Evolutionary conservation across 2,797 vertebrate genomes (phyloP).

Genomic region (Enteromius afrohamiltoni): DNA sequence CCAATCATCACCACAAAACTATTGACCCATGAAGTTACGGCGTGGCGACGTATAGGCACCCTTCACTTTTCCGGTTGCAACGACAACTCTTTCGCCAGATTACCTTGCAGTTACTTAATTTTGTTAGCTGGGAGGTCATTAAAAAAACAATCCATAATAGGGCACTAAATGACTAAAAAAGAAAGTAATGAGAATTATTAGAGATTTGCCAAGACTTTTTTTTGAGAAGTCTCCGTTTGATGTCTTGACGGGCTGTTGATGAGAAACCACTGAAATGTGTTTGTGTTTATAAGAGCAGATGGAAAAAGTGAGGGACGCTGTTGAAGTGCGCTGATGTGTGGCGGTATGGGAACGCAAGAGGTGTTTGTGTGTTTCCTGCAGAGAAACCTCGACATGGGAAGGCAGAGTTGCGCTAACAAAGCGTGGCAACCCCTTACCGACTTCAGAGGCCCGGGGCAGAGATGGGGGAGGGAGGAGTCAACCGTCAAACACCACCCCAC

Average conservation of each 20-base stretch:
- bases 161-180: too few relatives aligned
- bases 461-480: slow-evolving; percentile 14
- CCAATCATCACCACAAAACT: too few relatives aligned
- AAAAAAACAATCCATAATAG: too few relatives aligned
- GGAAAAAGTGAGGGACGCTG: background rate
- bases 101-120: too few relatives aligned
- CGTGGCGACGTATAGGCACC: too few relatives aligned
- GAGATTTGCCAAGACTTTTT: background rate
- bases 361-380: slow-evolving; percentile 68
- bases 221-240: background rate
- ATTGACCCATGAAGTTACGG: too few relatives aligned
- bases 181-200: background rate
- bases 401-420: slow-evolving; percentile 63
- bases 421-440: slow-evolving; percentile 62
- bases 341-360: slow-evolving; percentile 68
- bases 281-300: background rate
- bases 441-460: slow-evolving; percentile 56
- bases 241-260: background rate
- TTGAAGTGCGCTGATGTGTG: background rate
- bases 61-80: too few relatives aligned
- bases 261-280: background rate
- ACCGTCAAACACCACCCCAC: background rate
- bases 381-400: slow-evolving; percentile 70
- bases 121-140: too few relatives aligned
- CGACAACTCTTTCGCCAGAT: too few relatives aligned